A percentile compares a stretch with the other conserved stretches of the same genome.
Evolutionary conservation across 2,888 invertebrate species (phyloP).

Genomic region (Lasioglossum malachurum): DNA sequence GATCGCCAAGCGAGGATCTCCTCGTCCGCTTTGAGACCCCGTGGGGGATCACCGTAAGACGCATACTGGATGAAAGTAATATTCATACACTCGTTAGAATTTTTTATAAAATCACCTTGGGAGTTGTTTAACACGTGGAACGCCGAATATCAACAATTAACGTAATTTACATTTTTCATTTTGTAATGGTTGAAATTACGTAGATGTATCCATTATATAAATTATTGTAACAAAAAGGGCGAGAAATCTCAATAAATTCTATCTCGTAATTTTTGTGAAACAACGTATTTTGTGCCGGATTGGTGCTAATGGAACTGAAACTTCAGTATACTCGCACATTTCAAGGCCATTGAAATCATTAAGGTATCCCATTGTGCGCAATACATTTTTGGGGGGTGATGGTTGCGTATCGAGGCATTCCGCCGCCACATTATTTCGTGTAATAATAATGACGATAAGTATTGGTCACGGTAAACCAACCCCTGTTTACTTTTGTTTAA

Average conservation of each 20-base stretch:
- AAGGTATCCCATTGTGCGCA: neutral
- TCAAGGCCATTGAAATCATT: neutral
- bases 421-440: neutral
- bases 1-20: slow-evolving; percentile 29
- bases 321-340: too few relatives aligned
- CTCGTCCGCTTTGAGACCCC: neutral
- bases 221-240: too few relatives aligned
- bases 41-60: neutral
- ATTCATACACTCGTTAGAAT: neutral
- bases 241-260: too few relatives aligned
- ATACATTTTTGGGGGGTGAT: neutral
- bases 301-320: too few relatives aligned
- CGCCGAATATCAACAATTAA: too few relatives aligned
- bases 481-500: neutral
- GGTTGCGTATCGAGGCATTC: neutral
- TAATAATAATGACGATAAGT: slow-evolving; percentile 10
- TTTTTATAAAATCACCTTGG: neutral
- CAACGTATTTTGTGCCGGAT: too few relatives aligned
- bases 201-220: too few relatives aligned
- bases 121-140: too few relatives aligned
- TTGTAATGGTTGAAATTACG: too few relatives aligned
- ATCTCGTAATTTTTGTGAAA: too few relatives aligned
- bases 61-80: neutral
- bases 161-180: too few relatives aligned
- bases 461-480: neutral